phyloP scores from a whole-genome alignment of 1,140 invertebrate genomes.

The Ectropis grisescens region DNA sequence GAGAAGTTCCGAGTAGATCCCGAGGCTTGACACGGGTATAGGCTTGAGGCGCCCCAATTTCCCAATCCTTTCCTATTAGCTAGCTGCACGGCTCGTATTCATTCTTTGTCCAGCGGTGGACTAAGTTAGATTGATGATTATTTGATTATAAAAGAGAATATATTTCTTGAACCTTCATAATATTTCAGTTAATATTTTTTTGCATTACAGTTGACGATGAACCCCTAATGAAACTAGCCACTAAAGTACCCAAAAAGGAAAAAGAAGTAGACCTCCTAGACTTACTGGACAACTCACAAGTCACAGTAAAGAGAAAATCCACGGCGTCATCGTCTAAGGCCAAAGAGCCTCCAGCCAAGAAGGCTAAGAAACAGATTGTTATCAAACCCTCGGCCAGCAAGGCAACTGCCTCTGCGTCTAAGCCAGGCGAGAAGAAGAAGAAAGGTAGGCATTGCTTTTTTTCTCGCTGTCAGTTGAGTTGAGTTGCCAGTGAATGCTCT shows the following conservation, averaged over 20 bases:
- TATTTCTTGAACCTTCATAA: too few species aligned
- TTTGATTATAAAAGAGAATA: too few species aligned
- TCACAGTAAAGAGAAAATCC: slow-evolving; percentile 38
- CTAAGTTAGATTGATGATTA: too few species aligned
- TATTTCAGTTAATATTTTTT: too few species aligned
- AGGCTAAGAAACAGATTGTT: slow-evolving; percentile 19
- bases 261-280: slow-evolving; percentile 35
- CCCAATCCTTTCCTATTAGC: too few species aligned
- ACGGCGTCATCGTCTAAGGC: slow-evolving; percentile 21
- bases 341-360: slow-evolving; percentile 25
- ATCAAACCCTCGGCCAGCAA: slow-evolving; percentile 30
- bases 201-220: slow-evolving; percentile 43
- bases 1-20: too few species aligned
- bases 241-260: slow-evolving; percentile 50
- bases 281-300: slow-evolving; percentile 37
- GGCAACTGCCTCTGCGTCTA: slow-evolving; percentile 35
- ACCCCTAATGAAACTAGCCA: slow-evolving; percentile 44
- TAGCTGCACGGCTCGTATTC: too few species aligned
- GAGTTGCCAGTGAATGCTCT: slow-evolving; percentile 12
- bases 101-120: too few species aligned
- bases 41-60: too few species aligned
- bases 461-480: slow-evolving; percentile 4
- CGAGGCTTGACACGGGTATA: too few species aligned
- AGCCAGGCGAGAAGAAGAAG: slow-evolving; percentile 54
- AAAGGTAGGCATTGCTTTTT: slow-evolving; percentile 45